Evolutionary conservation across 2,888 invertebrate species (phyloP), one percentile per base, ranked within the genome.

Genomic region (Serrognathus titanus): DNA sequence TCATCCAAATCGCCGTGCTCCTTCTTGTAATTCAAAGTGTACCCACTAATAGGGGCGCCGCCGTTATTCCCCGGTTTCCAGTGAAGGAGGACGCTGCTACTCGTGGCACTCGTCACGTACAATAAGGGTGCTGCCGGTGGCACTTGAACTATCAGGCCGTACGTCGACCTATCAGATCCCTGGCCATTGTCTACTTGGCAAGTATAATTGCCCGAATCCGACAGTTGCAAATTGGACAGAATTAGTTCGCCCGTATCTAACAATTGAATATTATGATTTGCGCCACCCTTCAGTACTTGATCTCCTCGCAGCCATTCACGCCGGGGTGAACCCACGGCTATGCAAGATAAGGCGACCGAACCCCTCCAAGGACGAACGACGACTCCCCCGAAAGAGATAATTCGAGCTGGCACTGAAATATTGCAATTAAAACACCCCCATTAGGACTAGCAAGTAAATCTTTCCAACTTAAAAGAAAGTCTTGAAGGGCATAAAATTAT

Each of bases 21-120:
- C 43, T 85, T 83, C 35, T 85, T 81, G 71, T 86, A 87, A 72
- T 85, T 86, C 24, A 89, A 74, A 1, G 85, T 85, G 69, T 85
- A 89, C 4, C 87, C 86, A 10, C 83, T 84, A 48, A 89, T 80
- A 0, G 86, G 83, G 6, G 89, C 86, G 49, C 86, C 87, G 7
- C 89, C 89, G 61, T 82, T 84, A 61, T 83, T 84, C 10, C 85
- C 85, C n/a, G 86, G 78, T 72, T 88, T 88, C 89, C 89, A 89
- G 64, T 88, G 87, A 64, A 89, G 80, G 45, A 87, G 75, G 57
- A 92, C 85, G 63, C 89, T 89, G 66, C 85, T 86, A 49, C 88
- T 86, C 0, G 90, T 90, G 2, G 89, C 87, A 69, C 88, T 88
- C 3, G 88, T 87, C 3, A 90, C 86, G 66, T 87, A 88, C 2